Conservation (phyloP, 2,797 vertebrate species). For the Martes flavigula region DNA sequence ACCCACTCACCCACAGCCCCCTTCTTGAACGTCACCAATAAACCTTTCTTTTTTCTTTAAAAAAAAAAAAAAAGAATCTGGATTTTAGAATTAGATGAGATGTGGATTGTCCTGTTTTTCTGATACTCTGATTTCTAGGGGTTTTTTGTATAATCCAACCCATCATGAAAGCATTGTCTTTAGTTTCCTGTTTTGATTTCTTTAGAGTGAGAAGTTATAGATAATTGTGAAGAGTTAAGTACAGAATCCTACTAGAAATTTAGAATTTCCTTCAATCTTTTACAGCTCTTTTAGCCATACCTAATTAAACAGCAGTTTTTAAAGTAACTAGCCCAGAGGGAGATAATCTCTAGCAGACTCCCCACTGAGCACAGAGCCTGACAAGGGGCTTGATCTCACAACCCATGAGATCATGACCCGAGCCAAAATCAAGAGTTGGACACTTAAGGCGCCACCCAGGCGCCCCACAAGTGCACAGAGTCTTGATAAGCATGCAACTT, state of each 20-base stretch:
- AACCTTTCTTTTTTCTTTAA: conserved; percentile 21
- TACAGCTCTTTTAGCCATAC: not conserved
- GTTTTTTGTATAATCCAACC: not conserved
- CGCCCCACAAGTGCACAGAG: not conserved
- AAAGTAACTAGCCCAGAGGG: not conserved
- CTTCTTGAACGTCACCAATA: conserved; percentile 80
- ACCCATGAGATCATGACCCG: not conserved
- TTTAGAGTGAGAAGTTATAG: not conserved
- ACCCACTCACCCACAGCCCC: conserved; percentile 41
- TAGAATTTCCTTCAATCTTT: not conserved
- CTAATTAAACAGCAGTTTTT: not conserved
- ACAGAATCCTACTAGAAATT: not conserved
- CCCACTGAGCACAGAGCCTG: not conserved
- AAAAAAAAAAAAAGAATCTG: too few relatives aligned
- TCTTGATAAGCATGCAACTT: not conserved
- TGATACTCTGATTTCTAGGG: not conserved
- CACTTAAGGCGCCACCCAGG: not conserved
- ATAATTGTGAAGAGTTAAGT: not conserved
- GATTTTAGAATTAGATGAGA: not conserved
- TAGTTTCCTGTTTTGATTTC: not conserved
- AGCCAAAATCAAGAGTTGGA: not conserved
- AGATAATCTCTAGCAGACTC: not conserved
- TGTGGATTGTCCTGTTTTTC: not conserved
- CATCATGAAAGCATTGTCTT: not conserved
- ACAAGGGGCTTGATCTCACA: not conserved